Base-by-base conservation (phyloP, 2,113 vertebrate genomes). In the Mormoops blainvillei region DNA sequence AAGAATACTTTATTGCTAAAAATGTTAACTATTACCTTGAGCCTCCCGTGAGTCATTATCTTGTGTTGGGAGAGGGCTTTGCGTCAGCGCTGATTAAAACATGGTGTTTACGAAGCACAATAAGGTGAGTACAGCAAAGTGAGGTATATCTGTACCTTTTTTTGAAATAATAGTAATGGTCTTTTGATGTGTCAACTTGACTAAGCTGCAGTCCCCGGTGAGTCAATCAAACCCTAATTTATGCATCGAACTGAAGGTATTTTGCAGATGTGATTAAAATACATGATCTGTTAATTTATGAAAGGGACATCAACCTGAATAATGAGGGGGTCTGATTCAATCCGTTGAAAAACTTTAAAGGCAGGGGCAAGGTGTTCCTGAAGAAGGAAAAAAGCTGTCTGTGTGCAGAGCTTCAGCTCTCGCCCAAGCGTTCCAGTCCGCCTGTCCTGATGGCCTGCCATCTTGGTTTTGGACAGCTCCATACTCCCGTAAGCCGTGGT, bases 371-470 rank as follows among this genome's bases (percentile, higher is more conserved):
- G 10, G 15, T 63, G 54, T 83, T 83, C 26, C 41, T 68, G 7
- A 87, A 45, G 19, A 70, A 38, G 20, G 26, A 56, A 74, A 56
- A 48, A 43, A 0, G 4, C 14, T 20, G 4, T 28, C 38, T 68
- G 3, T 16, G 1, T 19, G 48, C 0, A 73, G 31, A 68, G n/a
- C 18, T 4, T 61, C 38, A n/a, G 20, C 7, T 43, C 20, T 26
- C 50, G n/a, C 20, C n/a, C 56, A 50, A 15, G 20, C 54, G 18
- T 54, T 26, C 18, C 38, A 43, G 48, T 12, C 8, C 13, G 41
- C 22, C 43, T 22, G 54, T 71, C 18, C 18, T 20, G 43, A 15
- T 5, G 16, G n/a, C 20, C 0, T 0, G 3, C 13, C 4, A 4
- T 68, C 4, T 41, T 11, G 63, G 77, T 54, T 70, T 45, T 67